phyloP scores from a whole-genome alignment of 2,113 vertebrate genomes.

The Solenodon paradoxus region DNA sequence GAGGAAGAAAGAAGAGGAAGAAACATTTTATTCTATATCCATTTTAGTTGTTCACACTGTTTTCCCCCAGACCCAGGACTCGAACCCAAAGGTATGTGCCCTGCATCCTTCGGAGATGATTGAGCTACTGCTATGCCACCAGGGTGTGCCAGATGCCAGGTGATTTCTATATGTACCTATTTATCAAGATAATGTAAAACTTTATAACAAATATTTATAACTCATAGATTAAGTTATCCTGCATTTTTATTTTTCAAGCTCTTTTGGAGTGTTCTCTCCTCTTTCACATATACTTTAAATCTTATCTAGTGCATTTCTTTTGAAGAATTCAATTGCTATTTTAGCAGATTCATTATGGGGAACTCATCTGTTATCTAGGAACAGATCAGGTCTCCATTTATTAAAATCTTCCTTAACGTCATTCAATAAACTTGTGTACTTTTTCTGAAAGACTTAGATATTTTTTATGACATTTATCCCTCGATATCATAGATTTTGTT shows the following conservation, averaged over 20 bases:
- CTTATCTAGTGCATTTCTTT: neutral
- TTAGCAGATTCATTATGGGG: neutral
- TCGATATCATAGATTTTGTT: neutral
- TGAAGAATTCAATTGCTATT: neutral
- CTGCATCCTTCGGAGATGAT: no score
- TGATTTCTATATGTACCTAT: neutral
- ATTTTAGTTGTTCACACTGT: no score
- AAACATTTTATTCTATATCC: no score
- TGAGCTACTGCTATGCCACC: no score
- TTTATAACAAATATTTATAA: neutral
- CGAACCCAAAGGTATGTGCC: no score
- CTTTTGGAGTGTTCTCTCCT: neutral
- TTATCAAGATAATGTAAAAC: neutral
- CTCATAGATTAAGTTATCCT: neutral
- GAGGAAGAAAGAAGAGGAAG: no score
- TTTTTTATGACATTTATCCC: neutral
- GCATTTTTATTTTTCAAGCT: neutral
- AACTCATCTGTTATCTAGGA: neutral
- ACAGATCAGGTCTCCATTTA: neutral
- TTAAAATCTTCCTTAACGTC: neutral
- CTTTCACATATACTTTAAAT: neutral
- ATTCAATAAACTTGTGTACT: neutral
- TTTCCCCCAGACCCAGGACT: no score
- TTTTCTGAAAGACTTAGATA: neutral
- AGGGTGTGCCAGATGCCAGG: no score